Evolutionary conservation across 2,888 invertebrate genomes (phyloP), one percentile per base, ranked within the genome.

Genomic region (Drepanosiphum platanoidis): DNA sequence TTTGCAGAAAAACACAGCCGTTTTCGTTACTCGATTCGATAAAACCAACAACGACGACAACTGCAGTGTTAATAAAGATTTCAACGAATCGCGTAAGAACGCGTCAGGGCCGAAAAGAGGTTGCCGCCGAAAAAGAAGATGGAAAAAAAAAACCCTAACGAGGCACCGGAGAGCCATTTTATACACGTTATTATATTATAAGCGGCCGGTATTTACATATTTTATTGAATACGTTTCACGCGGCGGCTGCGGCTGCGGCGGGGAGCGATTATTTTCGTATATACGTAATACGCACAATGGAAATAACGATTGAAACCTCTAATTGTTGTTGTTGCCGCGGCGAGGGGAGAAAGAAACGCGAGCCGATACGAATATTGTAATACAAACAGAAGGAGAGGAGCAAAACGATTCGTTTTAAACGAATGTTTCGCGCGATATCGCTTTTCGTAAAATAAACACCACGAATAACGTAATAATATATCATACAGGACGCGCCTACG

Each of bases 141-240:
- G n/a, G n/a, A n/a, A n/a, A n/a, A n/a, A 77, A 64, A 78, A 58
- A 15, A 15, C 39, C 34, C 15, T 68, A 68, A 80, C 68, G 79
- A 80, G 34, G 52, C 79, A 68, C 79, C 32, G 34, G 79, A 80
- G 79, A 52, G 68, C 34, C n/a, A 34, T 68, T 68, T 46, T n/a
- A n/a, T n/a, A n/a, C n/a, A 22, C 68, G 34, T 52, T 66, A 42
- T 32, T 77, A 61, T 77, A n/a, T n/a, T 27, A 39, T 30, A 61
- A 61, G 9, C 61, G 27, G 61, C 13, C n/a, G 1, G 15, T 66
- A 27, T n/a, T 32, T 42, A 46, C 32, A n/a, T 46, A n/a, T n/a
- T n/a, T 13, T 42, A 79, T 46, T 66, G 39, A 30, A 46, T 46
- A 66, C 30, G n/a, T 27, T 18, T 30, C 32, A 42, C 34, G 32